Percentiles rank a stretch among this genome's conserved stretches.
Evolutionary conservation across 2,113 vertebrate species (phyloP).

Genomic region (Rostratula benghalensis): DNA sequence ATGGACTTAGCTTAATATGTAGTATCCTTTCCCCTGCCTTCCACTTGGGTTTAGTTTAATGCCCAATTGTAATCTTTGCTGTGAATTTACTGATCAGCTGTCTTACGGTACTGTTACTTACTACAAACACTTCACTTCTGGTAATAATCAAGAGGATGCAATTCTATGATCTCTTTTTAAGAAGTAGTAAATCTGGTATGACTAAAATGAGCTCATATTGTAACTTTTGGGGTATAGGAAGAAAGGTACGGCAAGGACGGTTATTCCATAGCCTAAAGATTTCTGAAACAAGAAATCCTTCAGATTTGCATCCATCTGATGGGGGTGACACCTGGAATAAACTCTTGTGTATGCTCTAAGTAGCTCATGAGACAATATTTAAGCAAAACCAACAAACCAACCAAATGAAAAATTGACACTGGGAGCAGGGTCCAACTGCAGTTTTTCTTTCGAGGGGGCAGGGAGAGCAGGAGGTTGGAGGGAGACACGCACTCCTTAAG

Average conservation of each 20-base stretch:
- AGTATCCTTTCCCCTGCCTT: neutral
- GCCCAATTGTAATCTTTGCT: neutral
- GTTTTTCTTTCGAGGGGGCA: neutral
- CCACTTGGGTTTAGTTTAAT: neutral
- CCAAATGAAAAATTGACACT: neutral
- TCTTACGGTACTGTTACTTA: neutral
- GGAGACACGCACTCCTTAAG: neutral
- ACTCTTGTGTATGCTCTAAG: neutral
- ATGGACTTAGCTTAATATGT: neutral
- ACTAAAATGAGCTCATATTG: neutral
- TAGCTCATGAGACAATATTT: neutral
- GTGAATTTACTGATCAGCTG: neutral
- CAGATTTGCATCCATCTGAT: neutral
- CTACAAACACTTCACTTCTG: neutral
- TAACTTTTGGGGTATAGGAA: neutral
- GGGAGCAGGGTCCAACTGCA: neutral
- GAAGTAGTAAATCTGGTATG: neutral
- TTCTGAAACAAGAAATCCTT: neutral
- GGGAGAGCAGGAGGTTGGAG: neutral
- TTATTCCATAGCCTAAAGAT: neutral
- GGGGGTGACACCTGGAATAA: neutral
- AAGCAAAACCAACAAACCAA: neutral
- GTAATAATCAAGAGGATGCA: neutral
- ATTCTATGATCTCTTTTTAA: neutral
- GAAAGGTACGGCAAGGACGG: neutral